Evolutionary conservation across 2,888 invertebrate species (phyloP), one percentile per base, ranked within the genome.

Genomic region (Tachina lurida): DNA sequence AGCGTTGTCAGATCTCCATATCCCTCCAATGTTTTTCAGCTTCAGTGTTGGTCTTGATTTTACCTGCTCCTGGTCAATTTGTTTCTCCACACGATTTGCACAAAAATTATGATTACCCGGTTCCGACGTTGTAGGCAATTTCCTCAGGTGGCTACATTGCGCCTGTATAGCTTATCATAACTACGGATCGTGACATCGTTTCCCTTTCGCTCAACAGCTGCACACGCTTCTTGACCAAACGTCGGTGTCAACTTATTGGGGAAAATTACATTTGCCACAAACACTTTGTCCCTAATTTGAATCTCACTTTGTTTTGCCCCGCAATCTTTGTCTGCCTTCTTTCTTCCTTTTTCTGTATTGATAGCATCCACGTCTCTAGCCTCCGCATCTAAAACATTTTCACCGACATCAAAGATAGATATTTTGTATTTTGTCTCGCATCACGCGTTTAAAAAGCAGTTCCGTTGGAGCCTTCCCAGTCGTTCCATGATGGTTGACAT

Each of bases 381-480:
- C 45, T 79, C 63, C 49, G 67, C 22, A 74, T 84, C 83, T 62
- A 62, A 43, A 54, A 43, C 45, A n/a, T 47, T 52, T 67, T 79
- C 70, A 8, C 52, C 22, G 70, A 84, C 31, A 49, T 84, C 79
- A 56, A 41, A 45, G 39, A 80, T 75, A 22, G 45, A 70, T 65
- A 75, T n/a, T n/a, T n/a, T n/a, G 84, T 54, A 74, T 78, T 68
- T 87, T 85, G 65, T 87, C 84, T 15, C 84, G 65, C 45, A 85
- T 84, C 31, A 68, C 49, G 15, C 84, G 58, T 8, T 87, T 84
- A n/a, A 86, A 80, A 2, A 86, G 19, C 10, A 87, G 74, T 56
- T 87, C 83, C 19, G 74, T 65, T 60, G 82, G 85, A 10, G 87
- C 75, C 62, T 79, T 85, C n/a, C 85, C 87, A 17, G 86, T 87